phyloP scores from a whole-genome alignment of 53 echinoderm and acorn worm genomes.

The Apostichopus leukothele region DNA sequence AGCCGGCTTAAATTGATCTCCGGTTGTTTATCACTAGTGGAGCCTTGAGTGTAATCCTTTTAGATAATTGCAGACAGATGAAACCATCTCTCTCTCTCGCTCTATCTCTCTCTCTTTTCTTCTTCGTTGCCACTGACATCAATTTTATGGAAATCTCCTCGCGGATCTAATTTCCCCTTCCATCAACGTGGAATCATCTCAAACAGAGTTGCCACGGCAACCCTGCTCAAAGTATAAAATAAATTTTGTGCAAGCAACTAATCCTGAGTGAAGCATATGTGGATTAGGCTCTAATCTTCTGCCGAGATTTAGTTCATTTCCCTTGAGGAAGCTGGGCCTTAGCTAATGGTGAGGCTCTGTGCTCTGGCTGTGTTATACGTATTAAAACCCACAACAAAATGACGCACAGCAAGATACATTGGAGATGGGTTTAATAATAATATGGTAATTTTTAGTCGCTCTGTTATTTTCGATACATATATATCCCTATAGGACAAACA shows the following conservation, averaged over 20 bases:
- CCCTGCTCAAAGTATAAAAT: slow-evolving; percentile 38
- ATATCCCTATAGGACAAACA: too few relatives aligned
- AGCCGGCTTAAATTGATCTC: slow-evolving; percentile 50
- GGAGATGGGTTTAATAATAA: too few relatives aligned
- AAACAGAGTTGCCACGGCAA: slow-evolving; percentile 22
- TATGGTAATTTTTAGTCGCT: too few relatives aligned
- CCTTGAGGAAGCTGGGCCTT: slow-evolving; percentile 38
- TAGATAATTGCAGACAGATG: slow-evolving; percentile 45
- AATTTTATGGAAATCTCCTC: slow-evolving; percentile 44
- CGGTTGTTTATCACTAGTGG: slow-evolving; percentile 29
- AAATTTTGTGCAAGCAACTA: slow-evolving; percentile 33
- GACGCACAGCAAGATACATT: too few relatives aligned
- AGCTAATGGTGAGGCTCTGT: neutral
- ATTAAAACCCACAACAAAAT: too few relatives aligned
- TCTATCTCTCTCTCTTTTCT: neutral
- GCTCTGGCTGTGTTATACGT: too few relatives aligned
- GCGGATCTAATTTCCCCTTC: slow-evolving; percentile 46
- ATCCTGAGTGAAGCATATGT: slow-evolving; percentile 39
- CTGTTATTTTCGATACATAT: too few relatives aligned
- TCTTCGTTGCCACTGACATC: neutral
- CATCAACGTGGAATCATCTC: slow-evolving; percentile 43
- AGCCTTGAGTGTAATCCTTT: slow-evolving; percentile 44
- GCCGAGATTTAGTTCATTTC: slow-evolving; percentile 37
- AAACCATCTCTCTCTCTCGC: neutral
- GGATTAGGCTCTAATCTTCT: slow-evolving; percentile 46